These are phyloP conservation scores for Rachycentron canadum DNA, from an alignment of 2,797 vertebrate species.

Conservation along the genomic window DNA sequence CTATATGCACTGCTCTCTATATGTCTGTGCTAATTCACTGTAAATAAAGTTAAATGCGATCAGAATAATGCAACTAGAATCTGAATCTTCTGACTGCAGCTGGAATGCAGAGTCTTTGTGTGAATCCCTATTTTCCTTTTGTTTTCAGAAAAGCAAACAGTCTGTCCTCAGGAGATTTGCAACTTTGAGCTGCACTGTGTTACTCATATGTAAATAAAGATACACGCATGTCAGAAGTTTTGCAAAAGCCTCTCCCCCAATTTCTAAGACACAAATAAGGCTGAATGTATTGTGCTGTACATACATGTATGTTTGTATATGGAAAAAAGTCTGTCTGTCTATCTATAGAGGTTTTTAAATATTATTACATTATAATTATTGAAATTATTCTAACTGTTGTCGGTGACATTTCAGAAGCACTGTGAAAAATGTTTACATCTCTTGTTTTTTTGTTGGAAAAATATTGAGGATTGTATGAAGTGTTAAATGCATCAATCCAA, in stretches of 20 bases:
- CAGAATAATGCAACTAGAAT: constrained; percentile 20
- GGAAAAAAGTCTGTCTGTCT: constrained; percentile 31
- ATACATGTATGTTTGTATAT: constrained; percentile 58
- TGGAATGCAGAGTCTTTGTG: constrained; percentile 17
- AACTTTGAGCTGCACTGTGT: constrained; percentile 6
- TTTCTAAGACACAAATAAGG: constrained; percentile 57
- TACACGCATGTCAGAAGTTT: constrained; percentile 6
- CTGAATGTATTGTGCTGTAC: constrained; percentile 74
- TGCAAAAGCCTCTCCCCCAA: constrained; percentile 9
- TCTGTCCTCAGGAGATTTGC: constrained; percentile 40
- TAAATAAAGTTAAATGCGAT: constrained; percentile 44
- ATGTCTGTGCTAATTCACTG: constrained; percentile 27
- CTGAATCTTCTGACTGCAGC: constrained; percentile 26
- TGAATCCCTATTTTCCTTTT: constrained; percentile 13
- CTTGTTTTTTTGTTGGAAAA: constrained; percentile 26
- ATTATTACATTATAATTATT: constrained; percentile 45
- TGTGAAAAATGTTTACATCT: constrained; percentile 77
- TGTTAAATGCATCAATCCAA: constrained; percentile 41
- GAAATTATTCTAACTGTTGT: constrained; percentile 70
- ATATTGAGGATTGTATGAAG: constrained; percentile 59
- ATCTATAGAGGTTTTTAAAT: constrained; percentile 50
- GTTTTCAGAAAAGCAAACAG: constrained; percentile 23
- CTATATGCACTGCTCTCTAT: constrained; percentile 20
- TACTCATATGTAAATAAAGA: constrained; percentile 12
- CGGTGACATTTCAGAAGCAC: constrained; percentile 70